These are phyloP conservation scores for Marcusenius ussheri DNA, from an alignment of 2,113 vertebrate genomes.

Conservation along the genomic window DNA sequence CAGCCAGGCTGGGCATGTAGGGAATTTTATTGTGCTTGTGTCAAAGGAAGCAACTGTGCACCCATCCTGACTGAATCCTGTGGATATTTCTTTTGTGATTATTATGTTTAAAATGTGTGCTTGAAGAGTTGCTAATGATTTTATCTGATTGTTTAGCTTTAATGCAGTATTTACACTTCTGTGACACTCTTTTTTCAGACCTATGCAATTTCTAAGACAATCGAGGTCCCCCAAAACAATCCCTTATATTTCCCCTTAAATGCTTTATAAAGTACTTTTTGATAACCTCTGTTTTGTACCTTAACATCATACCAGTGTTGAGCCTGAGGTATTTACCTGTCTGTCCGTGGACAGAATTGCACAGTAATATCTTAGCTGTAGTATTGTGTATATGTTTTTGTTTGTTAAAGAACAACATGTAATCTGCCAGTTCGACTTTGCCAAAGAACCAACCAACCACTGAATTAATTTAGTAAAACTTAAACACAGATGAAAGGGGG, in stretches of 20 bases:
- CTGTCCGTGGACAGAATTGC: neutral
- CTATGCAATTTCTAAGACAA: constrained; percentile 9
- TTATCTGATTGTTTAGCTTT: neutral
- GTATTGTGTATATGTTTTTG: neutral
- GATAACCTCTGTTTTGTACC: neutral
- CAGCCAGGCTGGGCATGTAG: neutral
- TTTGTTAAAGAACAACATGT: neutral
- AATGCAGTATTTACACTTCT: neutral
- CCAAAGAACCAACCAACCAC: neutral
- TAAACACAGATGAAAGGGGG: neutral
- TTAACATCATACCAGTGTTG: neutral
- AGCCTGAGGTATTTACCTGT: neutral
- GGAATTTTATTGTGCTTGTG: neutral
- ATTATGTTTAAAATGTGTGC: constrained; percentile 13
- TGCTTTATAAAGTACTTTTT: neutral
- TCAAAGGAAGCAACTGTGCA: neutral
- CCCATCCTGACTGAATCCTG: constrained; percentile 4
- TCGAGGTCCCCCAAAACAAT: neutral
- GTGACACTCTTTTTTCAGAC: neutral
- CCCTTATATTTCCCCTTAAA: neutral
- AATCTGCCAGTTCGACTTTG: neutral
- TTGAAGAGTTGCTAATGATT: constrained; percentile 8
- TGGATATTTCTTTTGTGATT: constrained; percentile 12
- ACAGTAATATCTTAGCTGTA: neutral
- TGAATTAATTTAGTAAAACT: neutral